These are phyloP conservation scores for Cromileptes altivelis DNA, from an alignment of 2,113 vertebrate species.

Conservation along the genomic window DNA sequence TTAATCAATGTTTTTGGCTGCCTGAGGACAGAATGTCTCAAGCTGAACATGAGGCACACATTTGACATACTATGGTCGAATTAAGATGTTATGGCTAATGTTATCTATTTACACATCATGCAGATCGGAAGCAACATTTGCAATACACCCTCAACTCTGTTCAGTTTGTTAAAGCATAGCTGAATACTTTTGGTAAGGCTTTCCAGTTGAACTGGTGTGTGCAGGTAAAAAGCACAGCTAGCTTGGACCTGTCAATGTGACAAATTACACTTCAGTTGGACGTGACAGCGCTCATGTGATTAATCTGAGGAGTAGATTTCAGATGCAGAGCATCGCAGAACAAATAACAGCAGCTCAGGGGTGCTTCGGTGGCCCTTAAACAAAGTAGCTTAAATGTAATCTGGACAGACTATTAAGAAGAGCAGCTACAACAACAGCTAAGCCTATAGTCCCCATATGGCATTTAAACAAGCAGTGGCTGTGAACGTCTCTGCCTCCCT, in stretches of 20 bases:
- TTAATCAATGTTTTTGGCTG: background rate
- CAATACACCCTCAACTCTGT: background rate
- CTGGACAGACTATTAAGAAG: conserved; percentile 75
- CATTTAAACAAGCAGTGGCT: conserved; percentile 62
- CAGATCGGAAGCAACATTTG: background rate
- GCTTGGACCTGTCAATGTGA: conserved; percentile 17
- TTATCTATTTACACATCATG: background rate
- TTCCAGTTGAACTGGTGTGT: background rate
- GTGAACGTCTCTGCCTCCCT: conserved; percentile 47
- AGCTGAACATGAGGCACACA: background rate
- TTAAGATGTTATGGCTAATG: background rate
- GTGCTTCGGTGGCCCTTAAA: conserved; percentile 65
- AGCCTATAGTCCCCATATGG: conserved; percentile 76
- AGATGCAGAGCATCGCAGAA: conserved; percentile 41
- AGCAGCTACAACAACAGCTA: conserved; percentile 74
- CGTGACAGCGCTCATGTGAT: conserved; percentile 46
- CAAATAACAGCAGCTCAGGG: conserved; percentile 59
- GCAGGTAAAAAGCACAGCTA: conserved; percentile 18
- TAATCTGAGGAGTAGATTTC: conserved; percentile 64
- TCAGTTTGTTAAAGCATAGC: background rate
- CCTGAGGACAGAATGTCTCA: background rate
- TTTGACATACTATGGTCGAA: background rate
- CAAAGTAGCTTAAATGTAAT: conserved; percentile 84
- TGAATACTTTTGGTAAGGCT: background rate
- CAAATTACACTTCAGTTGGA: conserved; percentile 44